Percentiles rank a stretch among this genome's conserved stretches.
phyloP scores from a whole-genome alignment of 2,113 vertebrate genomes.

The Neogobius melanostomus region DNA sequence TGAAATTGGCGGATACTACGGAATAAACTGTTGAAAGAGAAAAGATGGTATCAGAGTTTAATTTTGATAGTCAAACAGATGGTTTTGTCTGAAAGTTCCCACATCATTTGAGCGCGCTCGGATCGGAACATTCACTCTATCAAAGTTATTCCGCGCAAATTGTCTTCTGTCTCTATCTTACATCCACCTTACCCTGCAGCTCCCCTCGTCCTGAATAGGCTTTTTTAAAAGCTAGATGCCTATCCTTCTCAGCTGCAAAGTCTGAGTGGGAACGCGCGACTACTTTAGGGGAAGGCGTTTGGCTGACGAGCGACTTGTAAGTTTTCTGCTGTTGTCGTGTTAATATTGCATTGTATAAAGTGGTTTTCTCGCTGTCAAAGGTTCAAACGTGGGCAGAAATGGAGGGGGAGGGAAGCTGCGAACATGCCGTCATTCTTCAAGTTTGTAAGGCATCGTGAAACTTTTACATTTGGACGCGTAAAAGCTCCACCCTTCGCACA shows the following conservation, averaged over 20 bases:
- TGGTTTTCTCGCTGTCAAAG: neutral
- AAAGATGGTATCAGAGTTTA: neutral
- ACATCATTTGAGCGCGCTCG: neutral
- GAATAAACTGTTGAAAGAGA: conserved; percentile 2
- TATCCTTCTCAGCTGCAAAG: conserved; percentile 33
- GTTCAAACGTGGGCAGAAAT: neutral
- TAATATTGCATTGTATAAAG: neutral
- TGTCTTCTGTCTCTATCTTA: conserved; percentile 35
- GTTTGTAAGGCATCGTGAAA: no score
- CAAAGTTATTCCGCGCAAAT: conserved; percentile 6
- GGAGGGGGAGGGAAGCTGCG: neutral
- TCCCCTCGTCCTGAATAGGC: conserved; percentile 12
- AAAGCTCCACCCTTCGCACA: neutral
- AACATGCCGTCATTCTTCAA: no score
- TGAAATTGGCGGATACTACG: neutral
- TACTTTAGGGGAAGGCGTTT: conserved; percentile 11
- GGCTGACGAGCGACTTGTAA: neutral
- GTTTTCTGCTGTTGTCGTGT: neutral
- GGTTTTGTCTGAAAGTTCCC: conserved; percentile 6
- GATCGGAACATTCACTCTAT: neutral
- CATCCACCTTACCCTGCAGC: conserved; percentile 9
- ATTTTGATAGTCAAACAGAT: neutral
- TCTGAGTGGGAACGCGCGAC: conserved; percentile 18
- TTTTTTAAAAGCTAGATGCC: conserved; percentile 26
- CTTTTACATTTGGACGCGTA: neutral